These are phyloP conservation scores for Ectemnius cavifrons DNA, from an alignment of 2,888 invertebrate genomes.

Conservation along the genomic window DNA sequence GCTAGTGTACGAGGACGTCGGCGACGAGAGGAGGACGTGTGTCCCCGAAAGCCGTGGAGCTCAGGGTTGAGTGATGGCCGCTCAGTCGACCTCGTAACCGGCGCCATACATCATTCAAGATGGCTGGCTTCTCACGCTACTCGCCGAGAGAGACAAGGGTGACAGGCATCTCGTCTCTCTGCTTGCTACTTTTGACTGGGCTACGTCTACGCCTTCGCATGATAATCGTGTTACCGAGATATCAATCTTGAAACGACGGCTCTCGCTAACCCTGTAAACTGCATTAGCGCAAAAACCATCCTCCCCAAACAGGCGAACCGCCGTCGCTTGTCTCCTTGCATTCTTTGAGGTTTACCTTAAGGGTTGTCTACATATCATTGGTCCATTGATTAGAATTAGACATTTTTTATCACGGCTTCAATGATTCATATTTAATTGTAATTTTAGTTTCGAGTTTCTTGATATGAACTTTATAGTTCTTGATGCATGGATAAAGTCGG, in stretches of 20 bases:
- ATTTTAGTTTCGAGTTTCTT: too few relatives aligned
- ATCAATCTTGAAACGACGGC: conserved; percentile 61
- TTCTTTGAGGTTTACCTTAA: too few relatives aligned
- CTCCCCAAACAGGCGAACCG: background rate
- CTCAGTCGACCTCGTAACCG: conserved; percentile 81
- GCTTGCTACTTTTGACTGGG: conserved; percentile 69
- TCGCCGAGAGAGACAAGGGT: conserved; percentile 71
- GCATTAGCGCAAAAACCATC: conserved; percentile 48
- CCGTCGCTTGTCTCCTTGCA: background rate
- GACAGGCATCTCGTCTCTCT: conserved; percentile 70
- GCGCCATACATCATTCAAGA: conserved; percentile 82
- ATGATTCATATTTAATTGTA: too few relatives aligned
- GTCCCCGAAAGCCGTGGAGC: conserved; percentile 67
- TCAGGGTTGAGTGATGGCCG: conserved; percentile 80
- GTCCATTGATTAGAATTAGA: too few relatives aligned
- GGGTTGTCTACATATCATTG: too few relatives aligned
- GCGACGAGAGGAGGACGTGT: conserved; percentile 61
- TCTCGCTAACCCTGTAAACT: conserved; percentile 42
- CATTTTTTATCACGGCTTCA: too few relatives aligned
- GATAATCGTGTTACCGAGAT: conserved; percentile 68
- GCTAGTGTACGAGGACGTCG: too few relatives aligned
- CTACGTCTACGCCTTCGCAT: conserved; percentile 68
- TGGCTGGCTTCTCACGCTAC: conserved; percentile 76
- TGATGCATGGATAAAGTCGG: too few relatives aligned
- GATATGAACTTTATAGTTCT: too few relatives aligned